Base-by-base conservation (phyloP, 2,113 vertebrate species). In the Colossoma macropomum region DNA sequence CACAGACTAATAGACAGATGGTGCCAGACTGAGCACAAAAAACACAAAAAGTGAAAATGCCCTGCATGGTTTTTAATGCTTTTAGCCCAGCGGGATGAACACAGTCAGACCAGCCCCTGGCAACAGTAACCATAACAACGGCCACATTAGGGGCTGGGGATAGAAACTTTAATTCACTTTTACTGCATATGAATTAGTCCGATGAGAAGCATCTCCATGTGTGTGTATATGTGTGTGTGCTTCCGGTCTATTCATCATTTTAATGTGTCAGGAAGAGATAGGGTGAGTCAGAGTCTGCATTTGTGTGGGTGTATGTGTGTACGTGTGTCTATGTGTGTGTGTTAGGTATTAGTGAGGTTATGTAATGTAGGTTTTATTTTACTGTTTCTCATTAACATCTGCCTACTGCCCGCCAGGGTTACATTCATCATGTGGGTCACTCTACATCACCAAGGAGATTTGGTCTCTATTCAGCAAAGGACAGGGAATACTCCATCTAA, bases 101-200 rank as follows among this genome's bases (percentile, higher is more conserved):
- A 86, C 34, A 65, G 78, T 86, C 75, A 15, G 65, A 68, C 60
- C 75, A 84, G 78, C 82, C 82, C 68, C 69, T 11, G 34, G 82
- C 85, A 84, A 68, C 65, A 79, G 77, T 83, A 80, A 86, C 82
- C 82, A 86, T 84, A 86, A 86, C 85, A 86, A 86, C 68, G 9
- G 68, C 74, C 32, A 79, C 85, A 86, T 83, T 80, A 83, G n/a
- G 41, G 77, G 72, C 25, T 54, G 38, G 45, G 48, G 28, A 71
- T 25, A 68, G 70, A 78, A 86, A 80, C 68, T 86, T 83, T 76
- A 77, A 84, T 86, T 84, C 85, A 80, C 85, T 84, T 83, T 80
- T 75, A 72, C 59, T 80, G 81, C 68, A 78, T 84, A 73, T 27
- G 28, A 84, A 84, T 84, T 84, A 86, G 78, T 69, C 82, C 73